Evolutionary conservation across 2,888 invertebrate species (phyloP), one percentile per base, ranked within the genome.

Genomic region (Drosophila macrospina): DNA sequence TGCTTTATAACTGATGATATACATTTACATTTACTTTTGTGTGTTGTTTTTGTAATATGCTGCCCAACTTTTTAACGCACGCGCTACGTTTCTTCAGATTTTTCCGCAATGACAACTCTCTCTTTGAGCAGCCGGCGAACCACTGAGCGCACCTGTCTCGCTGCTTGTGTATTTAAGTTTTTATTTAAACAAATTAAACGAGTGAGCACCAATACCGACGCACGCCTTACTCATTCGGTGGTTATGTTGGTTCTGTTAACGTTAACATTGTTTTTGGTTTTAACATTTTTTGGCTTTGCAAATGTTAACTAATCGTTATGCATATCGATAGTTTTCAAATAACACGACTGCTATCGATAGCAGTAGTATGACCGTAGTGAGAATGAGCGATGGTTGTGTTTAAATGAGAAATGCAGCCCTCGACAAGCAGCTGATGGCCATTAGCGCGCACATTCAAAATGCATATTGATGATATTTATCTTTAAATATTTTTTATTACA

Each of bases 11-110:
- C 32, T 54, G 45, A 62, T 78, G 20, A 28, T 68, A 42, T 55
- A 78, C 64, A 62, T 74, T 16, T 59, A 45, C 73, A 81, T 71
- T 84, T 81, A 84, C 78, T 81, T 82, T 76, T 74, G 60, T 39
- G 39, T 26, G 36, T 63, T 60, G 51, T 28, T 55, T 60, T 32
- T 69, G 75, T 80, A 64, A 67, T 75, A 64, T 64, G 67, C 62
- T 73, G 77, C 51, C 61, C 60, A 74, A 63, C 42, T 36, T 34
- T 64, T 63, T 50, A 24, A 69, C 57, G 78, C 71, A 78, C 80
- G 78, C 70, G 70, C 70, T 64, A 67, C 80, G 48, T 26, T 63
- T 71, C 62, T 11, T 30, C 36, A 20, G 11, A n/a, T 61, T 67
- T 69, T 67, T 78, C 54, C 74, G 84, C 77, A 69, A 60, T 37